Evolutionary conservation across 2,888 invertebrate species (phyloP), one percentile per base, ranked within the genome.

Genomic region (Mythimna albipuncta): DNA sequence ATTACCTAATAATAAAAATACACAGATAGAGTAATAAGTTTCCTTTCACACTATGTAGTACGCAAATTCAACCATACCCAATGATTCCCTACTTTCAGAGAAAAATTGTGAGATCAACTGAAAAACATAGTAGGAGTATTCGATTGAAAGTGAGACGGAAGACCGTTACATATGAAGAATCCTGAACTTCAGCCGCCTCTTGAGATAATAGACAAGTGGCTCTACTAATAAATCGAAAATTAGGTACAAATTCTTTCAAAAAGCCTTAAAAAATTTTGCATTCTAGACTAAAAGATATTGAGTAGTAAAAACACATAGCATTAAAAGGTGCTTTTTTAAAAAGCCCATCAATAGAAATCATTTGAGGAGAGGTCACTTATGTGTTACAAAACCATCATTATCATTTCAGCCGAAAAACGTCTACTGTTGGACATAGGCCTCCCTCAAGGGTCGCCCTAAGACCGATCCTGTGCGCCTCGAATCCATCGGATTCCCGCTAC

Each of bases 151-250:
- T 35, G 55, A 84, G 71, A 69, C 54, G 57, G 59, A 81, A 75
- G 66, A 75, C 68, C 66, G 64, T 70, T 59, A 81, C 69, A 78
- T 75, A 75, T 81, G 70, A 81, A 75, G 75, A 81, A 62, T 66
- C 65, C 65, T 68, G 57, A 77, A 77, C 69, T 55, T 21, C 21
- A 32, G 66, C 26, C 21, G 52, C 10, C 26, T 69, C 69, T 69
- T 64, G 69, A 69, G 32, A 66, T 52, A 55, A 64, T 41, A 19
- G 55, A 32, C 10, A 82, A 78, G 78, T 78, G 11, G 19, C 77
- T 84, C 84, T 77, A 77, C 73, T 54, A n/a, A 1, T 0, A 3
- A 26, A 21, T 32, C 9, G 5, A 26, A 62, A 21, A 44, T 6
- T 6, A 35, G 0, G 1, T 4, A 44, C 2, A 50, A 9, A 13